Conservation (phyloP, 2,888 invertebrate species). For the Andrena dorsata region DNA sequence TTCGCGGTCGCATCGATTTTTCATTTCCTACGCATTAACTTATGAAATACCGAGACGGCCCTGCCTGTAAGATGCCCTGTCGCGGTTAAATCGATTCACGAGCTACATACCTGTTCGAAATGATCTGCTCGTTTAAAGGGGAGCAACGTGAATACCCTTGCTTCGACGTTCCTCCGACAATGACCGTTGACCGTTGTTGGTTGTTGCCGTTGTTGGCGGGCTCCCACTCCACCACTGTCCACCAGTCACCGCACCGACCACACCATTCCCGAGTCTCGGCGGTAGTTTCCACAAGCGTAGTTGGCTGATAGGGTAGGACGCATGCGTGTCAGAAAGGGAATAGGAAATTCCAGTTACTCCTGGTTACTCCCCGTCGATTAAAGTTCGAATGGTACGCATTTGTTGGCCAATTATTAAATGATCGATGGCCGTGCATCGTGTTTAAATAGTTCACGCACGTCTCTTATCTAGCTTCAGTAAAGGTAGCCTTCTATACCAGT, state of each 20-base stretch:
- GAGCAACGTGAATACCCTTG: constrained; percentile 84
- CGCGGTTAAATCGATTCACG: constrained; percentile 7
- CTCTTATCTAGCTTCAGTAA: constrained; percentile 64
- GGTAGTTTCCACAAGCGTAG: constrained; percentile 67
- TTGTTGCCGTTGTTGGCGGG: background rate
- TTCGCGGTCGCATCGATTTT: background rate
- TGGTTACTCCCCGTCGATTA: constrained; percentile 55
- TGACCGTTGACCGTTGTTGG: constrained; percentile 55
- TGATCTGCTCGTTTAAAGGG: constrained; percentile 64
- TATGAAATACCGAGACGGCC: background rate
- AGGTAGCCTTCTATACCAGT: constrained; percentile 94
- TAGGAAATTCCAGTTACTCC: constrained; percentile 59
- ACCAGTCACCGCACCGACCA: too few species aligned
- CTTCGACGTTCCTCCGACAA: constrained; percentile 83
- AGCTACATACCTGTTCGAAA: constrained; percentile 58
- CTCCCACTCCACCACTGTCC: too few species aligned
- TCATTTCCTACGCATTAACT: background rate
- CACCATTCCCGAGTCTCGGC: background rate
- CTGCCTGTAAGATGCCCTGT: background rate
- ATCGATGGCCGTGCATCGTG: constrained; percentile 67
- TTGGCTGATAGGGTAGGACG: constrained; percentile 69
- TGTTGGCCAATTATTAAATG: constrained; percentile 65
- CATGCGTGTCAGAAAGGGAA: constrained; percentile 58
- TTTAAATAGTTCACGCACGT: constrained; percentile 63
- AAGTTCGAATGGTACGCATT: constrained; percentile 67